Percentiles rank a stretch among this genome's conserved stretches.
Evolutionary conservation across 2,888 invertebrate genomes (phyloP).

Genomic region (Anarsia innoxiella): DNA sequence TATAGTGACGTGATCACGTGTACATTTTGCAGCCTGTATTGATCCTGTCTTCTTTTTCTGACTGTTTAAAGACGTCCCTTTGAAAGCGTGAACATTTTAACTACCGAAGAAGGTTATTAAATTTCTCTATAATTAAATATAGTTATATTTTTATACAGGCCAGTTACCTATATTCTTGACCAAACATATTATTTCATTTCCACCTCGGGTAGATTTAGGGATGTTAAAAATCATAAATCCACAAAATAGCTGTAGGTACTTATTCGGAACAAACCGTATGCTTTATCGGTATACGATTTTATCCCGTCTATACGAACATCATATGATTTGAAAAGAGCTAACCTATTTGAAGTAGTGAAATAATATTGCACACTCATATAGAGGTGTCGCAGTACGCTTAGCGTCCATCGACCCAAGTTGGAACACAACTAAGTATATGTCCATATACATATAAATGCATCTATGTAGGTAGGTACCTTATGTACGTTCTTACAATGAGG

Average conservation of each 20-base stretch:
- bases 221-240: too few species aligned
- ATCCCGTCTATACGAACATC: too few species aligned
- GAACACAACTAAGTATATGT: conserved; percentile 19
- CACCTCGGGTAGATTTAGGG: too few species aligned
- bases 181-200: too few species aligned
- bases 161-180: too few species aligned
- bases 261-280: too few species aligned
- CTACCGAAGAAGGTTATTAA: too few species aligned
- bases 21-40: conserved; percentile 73
- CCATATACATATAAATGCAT: conserved; percentile 4
- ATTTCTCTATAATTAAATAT: too few species aligned
- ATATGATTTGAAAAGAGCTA: too few species aligned
- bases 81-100: conserved; percentile 24
- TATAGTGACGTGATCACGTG: conserved; percentile 74
- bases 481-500: conserved; percentile 18
- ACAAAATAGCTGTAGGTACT: too few species aligned
- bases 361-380: conserved; percentile 20
- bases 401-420: conserved; percentile 31
- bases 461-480: conserved; percentile 4
- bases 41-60: conserved; percentile 64
- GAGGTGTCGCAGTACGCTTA: conserved; percentile 24
- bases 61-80: conserved; percentile 45
- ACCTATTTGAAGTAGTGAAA: conserved; percentile 9
- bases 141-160: too few species aligned
- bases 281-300: too few species aligned